Evolutionary conservation across 2,113 vertebrate species (phyloP), one percentile per base, ranked within the genome.

Genomic region (Pyrgilauda ruficollis): DNA sequence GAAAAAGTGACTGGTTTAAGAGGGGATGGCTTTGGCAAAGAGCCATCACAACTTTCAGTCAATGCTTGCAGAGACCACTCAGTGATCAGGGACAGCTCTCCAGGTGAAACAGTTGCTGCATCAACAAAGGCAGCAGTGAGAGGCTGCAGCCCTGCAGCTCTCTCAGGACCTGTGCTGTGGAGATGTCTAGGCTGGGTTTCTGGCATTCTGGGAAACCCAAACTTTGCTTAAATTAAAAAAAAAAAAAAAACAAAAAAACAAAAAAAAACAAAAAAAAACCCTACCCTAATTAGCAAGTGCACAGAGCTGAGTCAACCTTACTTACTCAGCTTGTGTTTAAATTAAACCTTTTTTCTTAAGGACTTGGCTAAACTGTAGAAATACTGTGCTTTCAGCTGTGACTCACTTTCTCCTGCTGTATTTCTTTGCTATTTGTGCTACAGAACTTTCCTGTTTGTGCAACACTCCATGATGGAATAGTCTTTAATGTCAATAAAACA

Each of bases 51-150:
- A 64, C 21, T 35, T 26, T 26, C 28, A 52, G 30, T 20, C 35
- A 73, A 6, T 30, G 44, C 9, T 31, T 22, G 7, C 8, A 63
- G 43, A 15, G 31, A 49, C 21, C 19, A 37, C 18, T 28, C 18
- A 22, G 12, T 16, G 27, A 30, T 31, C 4, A 12, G 27, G 9
- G 18, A 41, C 35, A 78, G 31, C 8, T n/a, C 5, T 43, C 17
- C 18, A 9, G 13, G 12, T 14, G 3, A 76, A 58, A 53, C 1
- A 2, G 6, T 2, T 44, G 13, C 6, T 24, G 28, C 22, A 50
- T 5, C 22, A 62, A 27, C 13, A 63, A 20, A 41, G 52, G 43
- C 24, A 39, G 39, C 2, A 1, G 9, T 1, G 0, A 9, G 30
- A 68, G 12, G 23, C 2, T 68, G 52, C 44, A 85, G 39, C 3